These are phyloP conservation scores for Acronicta alni DNA, from an alignment of 2,888 invertebrate genomes.

Conservation along the genomic window DNA sequence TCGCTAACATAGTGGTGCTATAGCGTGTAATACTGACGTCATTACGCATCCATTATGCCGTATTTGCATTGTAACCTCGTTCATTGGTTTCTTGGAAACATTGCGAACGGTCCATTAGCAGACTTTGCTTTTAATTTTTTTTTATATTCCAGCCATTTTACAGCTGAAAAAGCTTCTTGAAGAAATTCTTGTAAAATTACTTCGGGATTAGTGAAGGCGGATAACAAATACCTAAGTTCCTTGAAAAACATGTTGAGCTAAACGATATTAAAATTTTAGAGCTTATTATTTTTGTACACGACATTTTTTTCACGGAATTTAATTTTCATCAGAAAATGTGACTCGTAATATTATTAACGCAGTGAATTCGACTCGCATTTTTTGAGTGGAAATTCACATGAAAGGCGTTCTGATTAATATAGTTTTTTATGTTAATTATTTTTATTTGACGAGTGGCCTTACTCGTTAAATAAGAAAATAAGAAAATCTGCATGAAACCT, in stretches of 20 bases:
- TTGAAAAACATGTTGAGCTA: background rate
- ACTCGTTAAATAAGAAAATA: too few species aligned
- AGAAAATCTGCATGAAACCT: too few species aligned
- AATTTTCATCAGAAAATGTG: background rate
- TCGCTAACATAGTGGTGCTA: conserved; percentile 5
- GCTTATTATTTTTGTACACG: background rate
- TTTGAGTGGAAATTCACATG: background rate
- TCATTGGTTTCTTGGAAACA: conserved; percentile 47
- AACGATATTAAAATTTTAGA: background rate
- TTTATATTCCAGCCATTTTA: conserved; percentile 4
- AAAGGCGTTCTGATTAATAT: too few species aligned
- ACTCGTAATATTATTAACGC: background rate
- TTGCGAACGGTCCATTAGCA: conserved; percentile 26
- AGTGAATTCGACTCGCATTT: background rate
- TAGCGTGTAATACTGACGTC: conserved; percentile 41
- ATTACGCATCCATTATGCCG: conserved; percentile 47
- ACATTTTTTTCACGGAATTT: background rate
- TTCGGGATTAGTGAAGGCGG: background rate
- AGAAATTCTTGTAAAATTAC: background rate
- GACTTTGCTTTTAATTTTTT: conserved; percentile 14
- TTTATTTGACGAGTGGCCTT: too few species aligned
- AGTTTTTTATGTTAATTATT: too few species aligned
- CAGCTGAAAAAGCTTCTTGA: background rate
- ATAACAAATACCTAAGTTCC: background rate
- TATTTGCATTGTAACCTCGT: conserved; percentile 54